A percentile compares a stretch with the other conserved stretches of the same genome.
These are phyloP conservation scores for Picathartes gymnocephalus DNA, from an alignment of 2,113 vertebrate genomes.

Conservation along the genomic window DNA sequence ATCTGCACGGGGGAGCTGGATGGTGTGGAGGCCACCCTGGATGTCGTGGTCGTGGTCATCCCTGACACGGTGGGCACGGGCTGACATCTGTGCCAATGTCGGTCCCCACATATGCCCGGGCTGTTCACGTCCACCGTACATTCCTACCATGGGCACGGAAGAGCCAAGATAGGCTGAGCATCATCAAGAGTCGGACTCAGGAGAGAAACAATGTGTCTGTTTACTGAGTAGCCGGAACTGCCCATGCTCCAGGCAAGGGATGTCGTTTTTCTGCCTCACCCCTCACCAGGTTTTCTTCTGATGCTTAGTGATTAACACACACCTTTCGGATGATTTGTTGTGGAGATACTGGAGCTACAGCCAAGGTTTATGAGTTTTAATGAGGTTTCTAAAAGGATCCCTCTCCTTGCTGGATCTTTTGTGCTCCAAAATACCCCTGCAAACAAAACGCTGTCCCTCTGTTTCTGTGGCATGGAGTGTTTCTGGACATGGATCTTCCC, in stretches of 20 bases:
- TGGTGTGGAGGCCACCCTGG: not conserved
- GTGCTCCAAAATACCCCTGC: not conserved
- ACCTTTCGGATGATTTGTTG: not conserved
- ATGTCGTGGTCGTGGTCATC: not conserved
- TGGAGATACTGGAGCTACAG: not conserved
- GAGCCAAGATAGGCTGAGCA: not conserved
- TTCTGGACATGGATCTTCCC: not conserved
- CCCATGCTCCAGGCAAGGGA: not conserved
- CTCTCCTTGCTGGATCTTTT: rapidly evolving
- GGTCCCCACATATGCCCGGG: rapidly evolving
- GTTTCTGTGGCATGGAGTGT: not conserved
- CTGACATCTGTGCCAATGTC: rapidly evolving
- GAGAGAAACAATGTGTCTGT: not conserved
- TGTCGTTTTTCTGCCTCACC: not conserved
- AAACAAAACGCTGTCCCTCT: not conserved
- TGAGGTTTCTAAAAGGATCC: not conserved
- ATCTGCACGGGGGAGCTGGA: not conserved
- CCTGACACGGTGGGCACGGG: rapidly evolving
- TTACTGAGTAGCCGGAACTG: not conserved
- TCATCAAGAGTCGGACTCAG: not conserved
- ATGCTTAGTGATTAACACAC: not conserved
- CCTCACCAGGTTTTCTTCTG: not conserved
- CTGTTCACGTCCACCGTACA: rapidly evolving
- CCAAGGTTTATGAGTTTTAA: not conserved
- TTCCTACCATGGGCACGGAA: not conserved